Evolutionary conservation across 2,113 vertebrate genomes (phyloP), one percentile per base, ranked within the genome.

Genomic region (Malurus alboscapulatus): DNA sequence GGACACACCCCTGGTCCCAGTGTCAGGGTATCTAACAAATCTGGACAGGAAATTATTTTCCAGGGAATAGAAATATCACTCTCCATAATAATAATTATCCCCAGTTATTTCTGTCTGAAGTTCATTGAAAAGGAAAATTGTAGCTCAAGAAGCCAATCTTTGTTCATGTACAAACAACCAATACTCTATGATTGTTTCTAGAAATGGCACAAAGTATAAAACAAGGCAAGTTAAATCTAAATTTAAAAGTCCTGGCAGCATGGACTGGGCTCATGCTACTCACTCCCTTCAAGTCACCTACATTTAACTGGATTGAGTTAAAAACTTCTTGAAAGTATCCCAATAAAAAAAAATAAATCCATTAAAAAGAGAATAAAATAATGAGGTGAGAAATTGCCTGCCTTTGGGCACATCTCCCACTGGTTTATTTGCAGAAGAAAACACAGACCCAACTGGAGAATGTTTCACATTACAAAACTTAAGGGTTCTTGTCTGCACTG

Each of bases 401-500:
- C 85, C 59, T 83, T 63, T 32, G 25, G 73, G 78, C 82, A 91
- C 91, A 58, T 94, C 86, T 87, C 96, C 76, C 73, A 42, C 84
- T 91, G 96, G 94, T 97, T 97, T 97, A 95, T 96, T 96, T 96
- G 93, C 80, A 75, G 94, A 92, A 88, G 87, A 87, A 87, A 95
- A 66, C 61, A 30, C 86, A 95, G 96, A 95, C 96, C 79, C 93
- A 75, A 92, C 73, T 40, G 86, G 88, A 71, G 14, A 71, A 68
- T 95, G 93, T 92, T 97, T 97, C 90, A 91, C 86, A 72, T 97
- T 92, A 95, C 73, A 66, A 44, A 48, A n/a, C 59, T 55, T 61
- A 44, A 91, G 83, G 87, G 85, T 55, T 97, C 66, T 92, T 94
- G 91, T 96, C 96, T 97, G 97, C 94, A 72, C 89, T 90, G 79